phyloP scores from a whole-genome alignment of 1,140 invertebrate species.

The Octopus bimaculoides region DNA sequence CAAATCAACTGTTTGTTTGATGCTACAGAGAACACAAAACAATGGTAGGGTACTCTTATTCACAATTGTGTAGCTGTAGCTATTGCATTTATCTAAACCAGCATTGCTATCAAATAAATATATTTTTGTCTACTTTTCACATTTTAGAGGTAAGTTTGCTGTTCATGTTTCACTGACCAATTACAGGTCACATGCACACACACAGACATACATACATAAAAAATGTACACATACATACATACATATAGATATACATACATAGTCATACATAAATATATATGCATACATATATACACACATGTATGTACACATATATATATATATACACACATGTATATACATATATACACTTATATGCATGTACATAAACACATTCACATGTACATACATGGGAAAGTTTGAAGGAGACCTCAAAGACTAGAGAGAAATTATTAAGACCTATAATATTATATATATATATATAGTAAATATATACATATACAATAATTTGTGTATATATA shows the following conservation, averaged over 20 bases:
- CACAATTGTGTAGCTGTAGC: too few species aligned
- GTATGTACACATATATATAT: not conserved
- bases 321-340: not conserved
- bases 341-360: not conserved
- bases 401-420: not conserved
- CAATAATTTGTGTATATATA: not conserved
- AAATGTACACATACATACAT: not conserved
- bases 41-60: too few species aligned
- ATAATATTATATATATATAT: not conserved
- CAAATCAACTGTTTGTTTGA: too few species aligned
- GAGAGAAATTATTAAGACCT: not conserved
- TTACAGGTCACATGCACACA: too few species aligned
- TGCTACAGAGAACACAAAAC: too few species aligned
- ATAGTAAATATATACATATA: not conserved
- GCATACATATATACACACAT: not conserved
- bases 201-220: not conserved
- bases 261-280: not conserved
- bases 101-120: too few species aligned
- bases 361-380: not conserved
- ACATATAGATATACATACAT: not conserved
- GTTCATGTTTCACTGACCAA: too few species aligned
- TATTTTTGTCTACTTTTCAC: too few species aligned
- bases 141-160: too few species aligned
- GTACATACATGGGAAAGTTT: not conserved
- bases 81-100: too few species aligned